Evolutionary conservation across 1,140 invertebrate genomes (phyloP).

Genomic region (Drosophila lacteicornis): DNA sequence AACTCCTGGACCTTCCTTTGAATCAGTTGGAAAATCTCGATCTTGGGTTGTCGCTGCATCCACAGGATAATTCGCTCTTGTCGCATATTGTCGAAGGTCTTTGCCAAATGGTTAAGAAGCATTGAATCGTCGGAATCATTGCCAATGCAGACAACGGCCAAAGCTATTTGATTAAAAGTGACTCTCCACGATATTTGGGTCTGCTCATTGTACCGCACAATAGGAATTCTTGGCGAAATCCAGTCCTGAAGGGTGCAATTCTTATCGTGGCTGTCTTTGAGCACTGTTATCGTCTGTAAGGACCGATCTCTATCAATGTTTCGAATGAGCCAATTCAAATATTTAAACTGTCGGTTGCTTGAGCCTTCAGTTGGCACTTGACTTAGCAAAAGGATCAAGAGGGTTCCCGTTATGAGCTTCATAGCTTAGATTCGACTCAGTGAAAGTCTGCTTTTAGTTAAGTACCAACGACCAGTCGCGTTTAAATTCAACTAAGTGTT

Average conservation of each 20-base stretch:
- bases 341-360: neutral
- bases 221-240: neutral
- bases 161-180: too few species aligned
- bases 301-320: neutral
- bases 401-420: neutral
- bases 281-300: neutral
- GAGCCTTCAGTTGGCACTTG: neutral
- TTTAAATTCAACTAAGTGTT: neutral
- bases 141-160: constrained; percentile 41
- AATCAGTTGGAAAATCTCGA: neutral
- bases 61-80: constrained; percentile 10
- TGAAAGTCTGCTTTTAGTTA: neutral
- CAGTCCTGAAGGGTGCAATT: constrained; percentile 5
- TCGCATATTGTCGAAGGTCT: constrained; percentile 10
- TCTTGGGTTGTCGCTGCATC: neutral
- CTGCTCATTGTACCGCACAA: constrained; percentile 3
- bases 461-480: neutral
- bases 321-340: neutral
- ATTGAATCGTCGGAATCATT: neutral
- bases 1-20: neutral
- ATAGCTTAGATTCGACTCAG: neutral
- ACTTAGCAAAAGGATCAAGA: neutral
- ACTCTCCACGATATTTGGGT: neutral
- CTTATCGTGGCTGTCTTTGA: neutral
- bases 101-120: constrained; percentile 15